Evolutionary conservation across 2,888 invertebrate species (phyloP), one percentile per base, ranked within the genome.

Genomic region (Gryllus longicercus): DNA sequence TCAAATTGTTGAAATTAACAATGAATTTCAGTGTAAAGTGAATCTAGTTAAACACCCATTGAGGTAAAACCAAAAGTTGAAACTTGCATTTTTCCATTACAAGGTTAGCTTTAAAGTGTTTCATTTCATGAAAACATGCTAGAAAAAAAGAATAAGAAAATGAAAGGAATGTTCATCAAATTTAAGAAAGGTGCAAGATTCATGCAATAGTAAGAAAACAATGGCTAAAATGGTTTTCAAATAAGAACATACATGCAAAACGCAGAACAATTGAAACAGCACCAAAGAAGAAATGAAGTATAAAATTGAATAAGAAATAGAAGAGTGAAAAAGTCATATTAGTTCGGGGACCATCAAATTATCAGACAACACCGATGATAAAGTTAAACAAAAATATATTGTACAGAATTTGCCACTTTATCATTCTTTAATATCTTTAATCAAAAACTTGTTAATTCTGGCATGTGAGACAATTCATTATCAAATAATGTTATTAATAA

Each of bases 281-380:
- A 50, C 21, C 51, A 63, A 38, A 78, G 63, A 78, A 78, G 51
- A 74, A 80, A 78, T 77, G 51, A 80, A 80, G 50, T 77, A 23
- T 76, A 74, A 80, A 80, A 76, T 78, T 74, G 77, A 80, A 74
- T 77, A 74, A 77, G 74, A 74, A 80, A 75, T 51, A 75, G 80
- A 80, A 80, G 76, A 79, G 81, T 79, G 79, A 79, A 81, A 79
- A 81, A 81, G 79, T 81, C 79, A 79, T 79, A 63, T 77, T 79
- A 79, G 79, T 81, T 81, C 81, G 81, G 79, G 81, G 79, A 77
- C 79, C 79, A 76, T 63, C 63, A 63, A 63, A 63, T 63, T 63
- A 18, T 63, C 63, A 63, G 63, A 63, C 63, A 63, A 63, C 63
- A 63, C 63, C 63, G n/a, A 63, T n/a, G 63, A 63, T 18, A 63